These are phyloP conservation scores for Dasypolia templi DNA, from an alignment of 2,888 invertebrate species.

Conservation along the genomic window DNA sequence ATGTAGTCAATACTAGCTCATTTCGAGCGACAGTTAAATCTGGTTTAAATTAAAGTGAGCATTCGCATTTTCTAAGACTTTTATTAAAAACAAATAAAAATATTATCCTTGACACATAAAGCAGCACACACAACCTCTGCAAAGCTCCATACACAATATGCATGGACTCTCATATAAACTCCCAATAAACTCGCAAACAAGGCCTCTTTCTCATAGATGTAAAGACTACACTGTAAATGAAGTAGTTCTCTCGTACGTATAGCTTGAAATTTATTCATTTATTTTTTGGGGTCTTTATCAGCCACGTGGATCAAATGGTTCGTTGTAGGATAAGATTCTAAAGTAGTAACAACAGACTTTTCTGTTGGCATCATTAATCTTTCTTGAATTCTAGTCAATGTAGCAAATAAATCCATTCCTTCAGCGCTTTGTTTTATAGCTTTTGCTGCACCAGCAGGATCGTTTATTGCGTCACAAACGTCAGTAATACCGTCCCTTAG, in stretches of 20 bases:
- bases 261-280: conserved; percentile 23
- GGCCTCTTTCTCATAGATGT: conserved; percentile 74
- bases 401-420: conserved; percentile 24
- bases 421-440: not conserved
- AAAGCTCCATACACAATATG: conserved; percentile 74
- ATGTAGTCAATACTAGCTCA: not conserved
- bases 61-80: not conserved
- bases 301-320: conserved; percentile 50
- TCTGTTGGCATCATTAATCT: conserved; percentile 34
- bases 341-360: not conserved
- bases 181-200: conserved; percentile 72
- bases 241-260: conserved; percentile 39
- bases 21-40: not conserved
- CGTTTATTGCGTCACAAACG: not conserved
- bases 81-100: not conserved
- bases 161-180: no score
- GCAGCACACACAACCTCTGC: conserved; percentile 72
- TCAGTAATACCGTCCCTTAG: conserved; percentile 22
- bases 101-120: conserved; percentile 70
- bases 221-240: conserved; percentile 73
- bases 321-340: conserved; percentile 41
- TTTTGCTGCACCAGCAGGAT: not conserved
- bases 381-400: conserved; percentile 20
- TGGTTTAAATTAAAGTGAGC: not conserved
- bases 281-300: conserved; percentile 41